These are phyloP conservation scores for Rhinoderma darwinii DNA, from an alignment of 2,113 vertebrate species.

Conservation along the genomic window DNA sequence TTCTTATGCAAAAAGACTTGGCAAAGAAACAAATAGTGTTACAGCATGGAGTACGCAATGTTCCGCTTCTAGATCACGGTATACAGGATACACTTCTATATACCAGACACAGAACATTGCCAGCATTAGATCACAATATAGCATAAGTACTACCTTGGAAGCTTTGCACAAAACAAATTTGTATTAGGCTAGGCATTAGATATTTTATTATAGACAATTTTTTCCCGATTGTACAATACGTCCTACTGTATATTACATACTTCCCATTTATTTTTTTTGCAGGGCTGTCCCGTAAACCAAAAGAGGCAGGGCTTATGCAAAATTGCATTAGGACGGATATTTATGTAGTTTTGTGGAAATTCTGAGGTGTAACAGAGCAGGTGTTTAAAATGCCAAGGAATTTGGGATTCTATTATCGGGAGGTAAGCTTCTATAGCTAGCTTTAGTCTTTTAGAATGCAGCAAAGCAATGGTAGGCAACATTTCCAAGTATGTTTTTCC, in stretches of 20 bases:
- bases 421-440: too few species aligned
- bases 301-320: neutral
- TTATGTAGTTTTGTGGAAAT: neutral
- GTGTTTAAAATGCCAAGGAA: too few species aligned
- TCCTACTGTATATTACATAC: neutral
- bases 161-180: neutral
- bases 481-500: too few species aligned
- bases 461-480: too few species aligned
- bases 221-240: too few species aligned
- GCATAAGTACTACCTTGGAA: neutral
- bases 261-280: neutral
- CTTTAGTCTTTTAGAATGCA: too few species aligned
- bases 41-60: conserved; percentile 35
- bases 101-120: neutral
- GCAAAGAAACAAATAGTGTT: conserved; percentile 9
- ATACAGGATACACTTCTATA: neutral
- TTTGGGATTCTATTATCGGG: too few species aligned
- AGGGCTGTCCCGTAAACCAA: neutral
- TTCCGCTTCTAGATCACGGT: neutral
- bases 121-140: neutral
- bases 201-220: neutral
- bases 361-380: too few species aligned
- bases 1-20: conserved; percentile 52
- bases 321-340: too few species aligned
- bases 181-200: neutral